Base-by-base conservation (phyloP, 2,888 invertebrate species). In the Diplazon laetatorius region DNA sequence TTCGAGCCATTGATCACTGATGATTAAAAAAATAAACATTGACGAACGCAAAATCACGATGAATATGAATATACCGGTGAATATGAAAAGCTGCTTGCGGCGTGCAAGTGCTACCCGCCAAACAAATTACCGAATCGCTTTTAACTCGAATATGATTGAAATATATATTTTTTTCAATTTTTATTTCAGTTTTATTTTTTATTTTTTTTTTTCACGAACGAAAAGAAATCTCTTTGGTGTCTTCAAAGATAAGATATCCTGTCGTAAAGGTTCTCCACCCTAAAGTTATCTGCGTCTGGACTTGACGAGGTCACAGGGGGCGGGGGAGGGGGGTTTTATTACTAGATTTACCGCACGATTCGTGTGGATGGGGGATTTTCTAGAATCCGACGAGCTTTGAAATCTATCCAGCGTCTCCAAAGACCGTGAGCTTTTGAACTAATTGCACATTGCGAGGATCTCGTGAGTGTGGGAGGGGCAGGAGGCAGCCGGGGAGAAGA, bases 381-480 rank as follows among this genome's bases (percentile, higher is more conserved):
- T 30, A 16, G 35, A 25, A 25, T 30, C 16, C 14, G 30, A 35
- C 30, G 35, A 55, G 55, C 55, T 55, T 52, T 30, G 55, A 35
- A 55, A 55, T 55, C 55, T 14, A 55, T 55, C 55, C 30, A n/a
- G 35, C 30, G 10, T 25, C 35, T 30, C n/a, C 55, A 30, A 16
- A 18, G 57, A 59, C 30, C 35, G 39, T 35, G 25, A 60, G 44
- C 63, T 69, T 70, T 74, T 65, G 60, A 78, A 70, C 69, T 65
- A 75, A 75, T 78, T 75, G 70, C 55, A 66, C 70, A 44, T 14
- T 37, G 75, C 52, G 66, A 25, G 52, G 37, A 62, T 66, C 66
- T 55, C 60, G 12, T 59, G 25, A 42, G 63, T n/a, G 6, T 6
- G 59, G 50, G 35, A 37, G n/a, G n/a, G n/a, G n/a, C n/a, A n/a